Conservation (phyloP, 2,888 invertebrate genomes). For the Teleiodes luculella region DNA sequence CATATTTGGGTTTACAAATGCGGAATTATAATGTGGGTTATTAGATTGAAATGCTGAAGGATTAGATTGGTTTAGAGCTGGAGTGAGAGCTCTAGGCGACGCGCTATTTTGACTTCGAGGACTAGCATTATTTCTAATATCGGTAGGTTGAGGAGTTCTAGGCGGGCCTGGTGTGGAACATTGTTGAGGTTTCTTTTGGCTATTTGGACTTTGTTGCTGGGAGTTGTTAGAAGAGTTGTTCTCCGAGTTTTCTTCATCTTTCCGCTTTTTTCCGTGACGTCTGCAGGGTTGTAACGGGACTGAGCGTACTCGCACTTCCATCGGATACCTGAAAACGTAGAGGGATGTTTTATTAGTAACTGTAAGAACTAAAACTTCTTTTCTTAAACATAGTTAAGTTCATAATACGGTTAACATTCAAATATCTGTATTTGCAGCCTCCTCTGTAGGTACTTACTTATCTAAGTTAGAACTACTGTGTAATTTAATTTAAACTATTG, state of each 20-base stretch:
- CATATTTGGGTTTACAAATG: conserved; percentile 69
- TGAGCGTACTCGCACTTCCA: conserved; percentile 90
- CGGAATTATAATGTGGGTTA: conserved; percentile 63
- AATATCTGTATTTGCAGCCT: no score
- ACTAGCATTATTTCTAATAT: conserved; percentile 61
- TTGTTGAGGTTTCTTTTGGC: conserved; percentile 57
- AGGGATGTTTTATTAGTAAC: not conserved
- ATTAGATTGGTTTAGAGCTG: conserved; percentile 60
- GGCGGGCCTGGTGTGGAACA: conserved; percentile 54
- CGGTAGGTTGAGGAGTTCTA: conserved; percentile 60
- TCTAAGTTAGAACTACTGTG: no score
- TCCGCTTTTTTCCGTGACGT: conserved; percentile 87
- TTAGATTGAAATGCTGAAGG: conserved; percentile 54
- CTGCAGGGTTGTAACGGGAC: conserved; percentile 91
- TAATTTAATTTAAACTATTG: no score
- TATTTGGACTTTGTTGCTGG: conserved; percentile 59
- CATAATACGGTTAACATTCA: no score
- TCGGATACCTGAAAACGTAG: conserved; percentile 84
- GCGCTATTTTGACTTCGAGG: conserved; percentile 76
- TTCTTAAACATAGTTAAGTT: no score
- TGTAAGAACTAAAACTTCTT: no score
- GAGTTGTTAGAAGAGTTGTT: conserved; percentile 46
- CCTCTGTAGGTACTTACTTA: no score
- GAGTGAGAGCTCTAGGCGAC: conserved; percentile 73
- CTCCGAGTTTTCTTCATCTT: conserved; percentile 82